Evolutionary conservation across 1,140 invertebrate genomes (phyloP).

Genomic region (fruit fly (Drosophila melanogaster)): Release_6_plus_ISO1_MT NC_004354.4:12431501-12432000

Average conservation of each 20-base stretch:
- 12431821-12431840: not conserved
- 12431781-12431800: too few species aligned
- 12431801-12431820: too few species aligned
- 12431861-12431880: not conserved
- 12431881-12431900: not conserved
- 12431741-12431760: too few species aligned
- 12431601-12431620: not conserved
- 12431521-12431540: conserved; percentile 25
- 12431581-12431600: too few species aligned
- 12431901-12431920: not conserved
- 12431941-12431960: not conserved
- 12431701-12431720: too few species aligned
- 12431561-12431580: not conserved
- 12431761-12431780: too few species aligned
- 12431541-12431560: not conserved
- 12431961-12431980: conserved; percentile 2
- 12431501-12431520: conserved; percentile 21
- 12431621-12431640: too few species aligned
- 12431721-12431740: too few species aligned
- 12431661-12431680: too few species aligned
- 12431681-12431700: too few species aligned
- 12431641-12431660: too few species aligned
- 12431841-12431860: conserved; percentile 3
- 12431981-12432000: not conserved
- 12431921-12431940: not conserved